Conservation (phyloP, 2,113 vertebrate genomes). For the Gasterosteus aculeatus region DNA sequence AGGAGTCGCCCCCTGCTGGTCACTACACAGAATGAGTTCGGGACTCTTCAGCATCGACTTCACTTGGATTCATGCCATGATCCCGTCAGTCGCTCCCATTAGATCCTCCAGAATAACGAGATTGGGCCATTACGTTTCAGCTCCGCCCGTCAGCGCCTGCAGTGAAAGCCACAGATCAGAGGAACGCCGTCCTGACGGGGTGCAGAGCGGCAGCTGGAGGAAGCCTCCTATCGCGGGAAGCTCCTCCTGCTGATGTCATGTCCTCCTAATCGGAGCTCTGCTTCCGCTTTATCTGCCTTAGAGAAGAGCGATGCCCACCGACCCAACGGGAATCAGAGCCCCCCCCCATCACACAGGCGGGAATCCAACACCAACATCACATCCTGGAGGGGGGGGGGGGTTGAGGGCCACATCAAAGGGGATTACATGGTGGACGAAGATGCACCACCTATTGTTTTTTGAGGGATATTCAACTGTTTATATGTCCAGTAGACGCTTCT, state of each 20-base stretch:
- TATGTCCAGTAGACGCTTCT: no score
- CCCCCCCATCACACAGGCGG: no score
- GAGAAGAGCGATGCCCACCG: constrained; percentile 31
- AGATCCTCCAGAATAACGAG: no score
- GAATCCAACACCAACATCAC: no score
- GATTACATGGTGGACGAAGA: constrained; percentile 72
- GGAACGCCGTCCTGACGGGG: no score
- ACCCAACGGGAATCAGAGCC: constrained; percentile 52
- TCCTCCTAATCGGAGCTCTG: constrained; percentile 62
- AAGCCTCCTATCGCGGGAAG: constrained; percentile 77
- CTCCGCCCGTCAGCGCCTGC: no score
- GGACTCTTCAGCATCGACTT: no score
- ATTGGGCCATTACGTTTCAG: no score
- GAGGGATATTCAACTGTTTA: neutral
- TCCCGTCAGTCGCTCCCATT: no score
- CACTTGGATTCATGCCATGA: neutral
- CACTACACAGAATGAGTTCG: no score
- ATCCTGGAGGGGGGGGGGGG: constrained; percentile 50
- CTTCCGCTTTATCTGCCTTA: constrained; percentile 66
- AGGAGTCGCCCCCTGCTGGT: no score
- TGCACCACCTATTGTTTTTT: constrained; percentile 53
- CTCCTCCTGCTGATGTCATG: constrained; percentile 63
- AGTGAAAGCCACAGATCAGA: no score
- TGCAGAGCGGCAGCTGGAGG: constrained; percentile 40
- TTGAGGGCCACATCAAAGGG: constrained; percentile 73